Conservation (phyloP, 2,888 invertebrate genomes). For the Tryphoninae sp. region DNA sequence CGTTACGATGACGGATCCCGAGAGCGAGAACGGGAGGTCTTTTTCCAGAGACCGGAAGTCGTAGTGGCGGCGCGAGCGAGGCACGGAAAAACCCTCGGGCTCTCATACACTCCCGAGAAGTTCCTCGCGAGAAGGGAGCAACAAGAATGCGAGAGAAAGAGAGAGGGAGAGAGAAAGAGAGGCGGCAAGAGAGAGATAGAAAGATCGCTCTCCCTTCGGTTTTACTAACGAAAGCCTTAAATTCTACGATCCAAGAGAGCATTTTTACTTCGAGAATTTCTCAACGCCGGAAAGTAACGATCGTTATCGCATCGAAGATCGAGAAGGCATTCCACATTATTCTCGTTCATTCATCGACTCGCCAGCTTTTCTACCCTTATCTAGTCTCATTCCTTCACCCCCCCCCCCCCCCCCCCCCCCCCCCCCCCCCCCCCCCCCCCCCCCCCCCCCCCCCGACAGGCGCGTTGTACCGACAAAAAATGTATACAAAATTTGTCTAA, state of each 20-base stretch:
- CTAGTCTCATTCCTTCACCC: neutral
- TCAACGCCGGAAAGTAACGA: slow-evolving; percentile 63
- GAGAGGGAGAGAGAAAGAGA: slow-evolving; percentile 17
- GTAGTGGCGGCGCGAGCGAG: slow-evolving; percentile 66
- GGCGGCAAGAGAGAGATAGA: slow-evolving; percentile 32
- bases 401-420: too few species aligned
- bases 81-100: slow-evolving; percentile 58
- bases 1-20: slow-evolving; percentile 79
- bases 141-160: slow-evolving; percentile 35
- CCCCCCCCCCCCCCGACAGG: too few species aligned
- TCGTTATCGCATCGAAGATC: slow-evolving; percentile 61
- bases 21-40: slow-evolving; percentile 60
- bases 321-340: slow-evolving; percentile 50
- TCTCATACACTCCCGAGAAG: slow-evolving; percentile 16
- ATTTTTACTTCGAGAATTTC: slow-evolving; percentile 56
- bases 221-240: slow-evolving; percentile 58
- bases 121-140: neutral
- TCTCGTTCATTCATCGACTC: slow-evolving; percentile 45
- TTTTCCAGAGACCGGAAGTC: slow-evolving; percentile 73
- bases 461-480: slow-evolving; percentile 5
- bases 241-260: slow-evolving; percentile 48
- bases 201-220: slow-evolving; percentile 26
- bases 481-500: slow-evolving; percentile 11
- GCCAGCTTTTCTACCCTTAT: slow-evolving; percentile 3
- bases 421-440: too few species aligned